Evolutionary conservation across 2,797 vertebrate species (phyloP).

Genomic region (Sebastes dallii): DNA sequence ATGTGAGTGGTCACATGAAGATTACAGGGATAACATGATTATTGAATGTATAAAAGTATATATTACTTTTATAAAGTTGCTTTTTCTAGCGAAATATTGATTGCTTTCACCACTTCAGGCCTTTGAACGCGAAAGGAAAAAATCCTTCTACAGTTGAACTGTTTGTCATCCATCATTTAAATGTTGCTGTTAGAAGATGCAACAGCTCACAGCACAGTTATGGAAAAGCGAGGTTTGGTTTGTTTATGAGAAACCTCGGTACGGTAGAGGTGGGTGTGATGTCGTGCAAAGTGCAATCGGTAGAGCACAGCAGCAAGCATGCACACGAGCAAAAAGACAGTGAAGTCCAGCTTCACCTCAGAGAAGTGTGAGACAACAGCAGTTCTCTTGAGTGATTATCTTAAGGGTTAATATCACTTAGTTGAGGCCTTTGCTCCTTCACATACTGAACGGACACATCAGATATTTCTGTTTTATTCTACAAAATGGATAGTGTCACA

Average conservation of each 20-base stretch:
- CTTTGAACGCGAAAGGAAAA: not conserved
- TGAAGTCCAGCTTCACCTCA: slow-evolving; percentile 12
- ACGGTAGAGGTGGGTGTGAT: slow-evolving; percentile 45
- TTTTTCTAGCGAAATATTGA: not conserved
- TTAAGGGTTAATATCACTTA: not conserved
- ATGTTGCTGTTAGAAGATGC: slow-evolving; percentile 25
- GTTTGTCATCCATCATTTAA: not conserved
- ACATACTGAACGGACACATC: no score
- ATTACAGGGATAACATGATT: not conserved
- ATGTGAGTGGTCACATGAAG: not conserved
- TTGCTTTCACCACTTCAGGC: not conserved
- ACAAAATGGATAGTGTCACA: not conserved
- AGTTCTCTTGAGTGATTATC: not conserved
- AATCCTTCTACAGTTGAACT: not conserved
- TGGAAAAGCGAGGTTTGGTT: slow-evolving; percentile 6
- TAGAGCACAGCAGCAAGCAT: slow-evolving; percentile 28
- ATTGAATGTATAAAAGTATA: not conserved
- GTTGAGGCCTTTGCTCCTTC: no score
- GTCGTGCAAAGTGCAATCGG: slow-evolving; percentile 40
- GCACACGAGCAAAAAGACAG: not conserved
- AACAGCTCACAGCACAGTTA: not conserved
- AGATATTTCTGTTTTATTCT: no score
- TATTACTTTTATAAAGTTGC: not conserved
- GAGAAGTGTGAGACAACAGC: slow-evolving; percentile 4
- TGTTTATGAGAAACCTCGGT: slow-evolving; percentile 32